Evolutionary conservation across 2,797 vertebrate species (phyloP), one percentile per base, ranked within the genome.

Genomic region (Halcyon leucocephala): DNA sequence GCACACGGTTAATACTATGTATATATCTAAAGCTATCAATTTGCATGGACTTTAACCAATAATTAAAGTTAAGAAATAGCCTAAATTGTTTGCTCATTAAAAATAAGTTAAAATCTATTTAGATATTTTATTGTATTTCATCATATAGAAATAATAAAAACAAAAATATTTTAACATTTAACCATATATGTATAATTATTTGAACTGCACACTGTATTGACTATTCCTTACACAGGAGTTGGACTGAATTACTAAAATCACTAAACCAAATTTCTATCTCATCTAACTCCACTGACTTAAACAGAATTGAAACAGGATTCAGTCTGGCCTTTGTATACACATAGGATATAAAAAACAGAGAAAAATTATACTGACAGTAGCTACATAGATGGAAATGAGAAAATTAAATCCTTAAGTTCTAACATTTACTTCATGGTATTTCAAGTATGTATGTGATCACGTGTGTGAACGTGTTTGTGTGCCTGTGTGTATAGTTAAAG

Each of bases 401-500:
- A 87, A 78, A 84, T 16, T 0, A 81, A 88, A 77, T 58, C 44
- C 24, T 83, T 2, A 81, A 55, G 6, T 57, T 73, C n/a, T 70
- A 29, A 41, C 3, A 37, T 41, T n/a, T 57, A 21, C 14, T 64
- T 8, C 0, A 1, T 2, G 58, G 10, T 22, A 37, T 28, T 69
- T 82, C 25, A 28, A 62, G 14, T 19, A 17, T 39, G 24, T 25
- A 2, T 14, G 26, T 35, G 33, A 79, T 4, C 13, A 44, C 3
- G 13, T 15, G 12, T 22, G 12, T 35, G 18, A 84, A 58, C 9
- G n/a, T 17, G 4, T 74, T 31, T 58, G 6, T 21, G 39, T n/a
- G 51, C 29, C 41, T 48, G 6, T 8, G 7, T 62, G 6, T n/a
- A 35, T 46, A 58, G 33, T 58, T 77, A 22, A 13, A 85, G 44